Evolutionary conservation across 2,888 invertebrate species (phyloP).

Genomic region (Xanthostigma xanthostigma): DNA sequence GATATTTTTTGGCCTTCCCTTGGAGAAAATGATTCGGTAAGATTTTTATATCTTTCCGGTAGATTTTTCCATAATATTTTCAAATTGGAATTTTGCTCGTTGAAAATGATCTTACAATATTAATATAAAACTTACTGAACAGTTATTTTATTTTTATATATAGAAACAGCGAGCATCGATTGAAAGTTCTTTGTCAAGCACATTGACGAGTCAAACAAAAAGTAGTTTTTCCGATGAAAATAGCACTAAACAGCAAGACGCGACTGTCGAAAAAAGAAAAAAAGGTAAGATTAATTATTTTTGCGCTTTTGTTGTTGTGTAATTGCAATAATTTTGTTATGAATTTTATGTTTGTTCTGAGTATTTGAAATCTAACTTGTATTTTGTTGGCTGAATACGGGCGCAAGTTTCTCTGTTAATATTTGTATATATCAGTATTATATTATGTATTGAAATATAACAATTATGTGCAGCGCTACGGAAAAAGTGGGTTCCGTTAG

Average conservation of each 20-base stretch:
- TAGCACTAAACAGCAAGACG: neutral
- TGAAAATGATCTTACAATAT: no score
- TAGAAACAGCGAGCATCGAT: constrained; percentile 11
- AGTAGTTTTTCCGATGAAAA: no score
- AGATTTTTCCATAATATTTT: no score
- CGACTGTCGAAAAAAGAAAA: neutral
- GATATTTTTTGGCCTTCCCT: constrained; percentile 88
- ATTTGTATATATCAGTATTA: neutral
- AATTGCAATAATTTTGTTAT: neutral
- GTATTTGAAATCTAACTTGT: no score
- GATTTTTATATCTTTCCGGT: constrained; percentile 7
- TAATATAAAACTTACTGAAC: constrained; percentile 3
- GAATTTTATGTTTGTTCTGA: neutral
- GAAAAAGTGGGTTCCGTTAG: constrained; percentile 86
- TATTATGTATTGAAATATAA: constrained; percentile 5
- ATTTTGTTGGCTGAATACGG: no score
- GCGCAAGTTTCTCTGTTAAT: no score
- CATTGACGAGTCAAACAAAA: constrained; percentile 15
- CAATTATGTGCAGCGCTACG: constrained; percentile 28
- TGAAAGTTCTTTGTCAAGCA: constrained; percentile 20
- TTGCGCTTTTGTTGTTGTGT: neutral
- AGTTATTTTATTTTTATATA: constrained; percentile 8
- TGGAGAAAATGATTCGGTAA: constrained; percentile 42
- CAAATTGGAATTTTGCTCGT: no score
- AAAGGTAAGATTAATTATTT: no score